A percentile compares a stretch with the other conserved stretches of the same genome.
phyloP scores from a whole-genome alignment of 1,140 invertebrate species.

The Samia ricini region DNA sequence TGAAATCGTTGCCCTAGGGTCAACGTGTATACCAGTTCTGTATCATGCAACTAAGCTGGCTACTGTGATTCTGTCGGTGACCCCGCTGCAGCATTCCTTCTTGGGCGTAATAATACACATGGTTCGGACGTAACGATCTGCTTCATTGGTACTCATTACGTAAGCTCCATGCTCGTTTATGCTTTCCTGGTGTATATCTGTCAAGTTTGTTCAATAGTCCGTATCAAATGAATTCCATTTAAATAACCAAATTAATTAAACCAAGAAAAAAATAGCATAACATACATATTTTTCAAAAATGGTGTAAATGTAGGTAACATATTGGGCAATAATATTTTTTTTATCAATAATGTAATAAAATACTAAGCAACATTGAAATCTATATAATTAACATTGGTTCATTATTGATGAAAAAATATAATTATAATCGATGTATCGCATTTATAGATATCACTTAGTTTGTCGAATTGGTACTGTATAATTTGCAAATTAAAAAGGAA shows the following conservation, averaged over 20 bases:
- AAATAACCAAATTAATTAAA: not conserved
- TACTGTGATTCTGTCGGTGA: constrained; percentile 47
- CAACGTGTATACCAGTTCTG: constrained; percentile 31
- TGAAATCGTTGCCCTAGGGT: constrained; percentile 32
- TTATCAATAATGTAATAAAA: too few species aligned
- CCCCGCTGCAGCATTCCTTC: constrained; percentile 63
- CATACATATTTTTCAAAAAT: too few species aligned
- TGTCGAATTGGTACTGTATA: not conserved
- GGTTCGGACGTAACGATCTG: constrained; percentile 55
- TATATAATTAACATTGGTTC: too few species aligned
- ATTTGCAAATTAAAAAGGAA: not conserved
- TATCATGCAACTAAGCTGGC: constrained; percentile 21
- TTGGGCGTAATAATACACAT: constrained; percentile 70
- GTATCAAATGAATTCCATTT: not conserved
- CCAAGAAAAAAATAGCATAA: not conserved
- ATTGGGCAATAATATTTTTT: too few species aligned
- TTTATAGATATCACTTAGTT: too few species aligned
- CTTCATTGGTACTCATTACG: constrained; percentile 56
- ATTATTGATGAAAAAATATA: too few species aligned
- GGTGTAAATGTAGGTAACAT: too few species aligned
- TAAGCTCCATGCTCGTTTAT: constrained; percentile 39
- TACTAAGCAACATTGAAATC: too few species aligned
- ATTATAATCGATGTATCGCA: too few species aligned
- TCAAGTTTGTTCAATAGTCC: not conserved
- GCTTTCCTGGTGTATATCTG: constrained; percentile 16